Percentiles rank a stretch among this genome's conserved stretches.
Evolutionary conservation across 1,140 invertebrate species (phyloP).

Genomic region (Drosophila punjabiensis): DNA sequence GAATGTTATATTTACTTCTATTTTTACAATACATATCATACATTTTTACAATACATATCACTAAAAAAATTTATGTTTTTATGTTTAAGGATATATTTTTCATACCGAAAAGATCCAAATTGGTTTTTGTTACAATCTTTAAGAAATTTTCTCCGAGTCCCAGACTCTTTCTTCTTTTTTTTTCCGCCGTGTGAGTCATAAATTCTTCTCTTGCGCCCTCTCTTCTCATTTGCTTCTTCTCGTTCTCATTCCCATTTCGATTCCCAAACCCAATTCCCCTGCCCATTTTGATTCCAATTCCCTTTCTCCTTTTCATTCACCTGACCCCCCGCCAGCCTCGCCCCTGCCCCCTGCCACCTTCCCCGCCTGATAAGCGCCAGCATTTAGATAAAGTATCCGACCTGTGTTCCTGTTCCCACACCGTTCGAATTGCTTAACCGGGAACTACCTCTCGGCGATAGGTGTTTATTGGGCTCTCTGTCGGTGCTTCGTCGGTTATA

Average conservation of each 20-base stretch:
- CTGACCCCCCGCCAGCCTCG: constrained; percentile 11
- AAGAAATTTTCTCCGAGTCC: constrained; percentile 38
- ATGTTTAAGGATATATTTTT: background rate
- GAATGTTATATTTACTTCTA: background rate
- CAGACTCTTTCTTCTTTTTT: constrained; percentile 33
- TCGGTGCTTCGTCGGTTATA: constrained; percentile 4
- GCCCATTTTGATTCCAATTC: constrained; percentile 18
- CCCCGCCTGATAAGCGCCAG: constrained; percentile 73
- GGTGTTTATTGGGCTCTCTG: constrained; percentile 14
- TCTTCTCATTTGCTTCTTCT: constrained; percentile 27
- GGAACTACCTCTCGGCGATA: constrained; percentile 29
- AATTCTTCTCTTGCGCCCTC: constrained; percentile 48
- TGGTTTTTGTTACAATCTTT: background rate
- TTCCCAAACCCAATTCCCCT: constrained; percentile 14
- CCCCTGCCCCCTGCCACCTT: constrained; percentile 17
- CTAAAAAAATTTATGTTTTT: too few relatives aligned
- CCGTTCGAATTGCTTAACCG: constrained; percentile 38
- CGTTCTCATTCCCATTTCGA: background rate
- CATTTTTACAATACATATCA: too few relatives aligned
- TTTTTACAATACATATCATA: background rate
- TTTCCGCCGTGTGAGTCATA: constrained; percentile 68
- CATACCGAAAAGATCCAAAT: too few relatives aligned
- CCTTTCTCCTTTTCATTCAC: constrained; percentile 25
- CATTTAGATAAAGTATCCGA: constrained; percentile 69
- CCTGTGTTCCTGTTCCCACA: constrained; percentile 25